Evolutionary conservation across 1,140 invertebrate species (phyloP).

Genomic region (Cataglyphis hispanica): DNA sequence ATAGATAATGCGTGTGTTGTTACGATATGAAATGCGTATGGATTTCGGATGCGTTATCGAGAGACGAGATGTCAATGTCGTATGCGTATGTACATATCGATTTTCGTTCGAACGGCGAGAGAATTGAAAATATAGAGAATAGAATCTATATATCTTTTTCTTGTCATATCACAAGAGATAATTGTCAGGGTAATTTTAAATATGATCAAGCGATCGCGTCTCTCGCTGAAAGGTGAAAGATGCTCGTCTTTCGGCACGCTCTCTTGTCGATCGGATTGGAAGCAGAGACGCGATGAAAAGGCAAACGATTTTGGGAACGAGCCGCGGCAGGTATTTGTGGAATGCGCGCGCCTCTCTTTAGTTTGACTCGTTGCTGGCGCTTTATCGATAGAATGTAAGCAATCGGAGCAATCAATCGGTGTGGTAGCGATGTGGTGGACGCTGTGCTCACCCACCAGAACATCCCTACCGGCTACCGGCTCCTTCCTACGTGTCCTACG

Average conservation of each 20-base stretch:
- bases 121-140: neutral
- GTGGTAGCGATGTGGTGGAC: constrained; percentile 77
- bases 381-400: constrained; percentile 75
- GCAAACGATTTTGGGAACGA: constrained; percentile 40
- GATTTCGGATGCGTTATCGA: neutral
- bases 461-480: constrained; percentile 78
- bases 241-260: constrained; percentile 23
- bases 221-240: constrained; percentile 22
- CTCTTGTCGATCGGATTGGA: constrained; percentile 28
- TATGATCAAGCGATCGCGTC: neutral
- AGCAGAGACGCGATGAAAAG: constrained; percentile 23
- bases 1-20: constrained; percentile 21
- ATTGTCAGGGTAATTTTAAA: neutral
- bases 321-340: constrained; percentile 47
- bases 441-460: constrained; percentile 79
- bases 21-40: constrained; percentile 2
- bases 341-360: constrained; percentile 36
- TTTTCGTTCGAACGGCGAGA: neutral
- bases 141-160: neutral
- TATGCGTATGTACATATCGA: neutral
- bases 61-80: neutral
- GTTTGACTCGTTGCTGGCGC: constrained; percentile 59
- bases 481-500: constrained; percentile 60
- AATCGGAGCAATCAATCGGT: constrained; percentile 78
- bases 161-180: no score